Percentiles rank a stretch among this genome's conserved stretches.
These are phyloP conservation scores for Synergus umbraculus DNA, from an alignment of 2,888 invertebrate species.

Conservation along the genomic window DNA sequence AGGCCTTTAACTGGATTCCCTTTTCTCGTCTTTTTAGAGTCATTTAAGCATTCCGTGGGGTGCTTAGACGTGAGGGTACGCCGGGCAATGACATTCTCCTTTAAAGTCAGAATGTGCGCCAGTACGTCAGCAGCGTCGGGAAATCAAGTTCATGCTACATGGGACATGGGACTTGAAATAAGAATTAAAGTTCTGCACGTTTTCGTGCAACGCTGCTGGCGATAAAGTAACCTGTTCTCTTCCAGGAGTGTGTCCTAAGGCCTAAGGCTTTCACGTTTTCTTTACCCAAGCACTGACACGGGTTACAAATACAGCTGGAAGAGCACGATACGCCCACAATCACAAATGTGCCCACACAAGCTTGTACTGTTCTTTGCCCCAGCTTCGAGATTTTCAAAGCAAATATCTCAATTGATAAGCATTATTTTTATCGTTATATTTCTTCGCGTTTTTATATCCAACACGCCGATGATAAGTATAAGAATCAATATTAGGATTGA, in stretches of 20 bases:
- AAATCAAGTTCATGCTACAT: slow-evolving; percentile 40
- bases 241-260: slow-evolving; percentile 18
- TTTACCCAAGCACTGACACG: slow-evolving; percentile 16
- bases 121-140: slow-evolving; percentile 22
- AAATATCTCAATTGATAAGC: slow-evolving; percentile 28
- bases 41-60: slow-evolving; percentile 26
- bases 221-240: slow-evolving; percentile 38
- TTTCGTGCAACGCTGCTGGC: slow-evolving; percentile 41
- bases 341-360: slow-evolving; percentile 22
- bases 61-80: slow-evolving; percentile 25
- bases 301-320: slow-evolving; percentile 20
- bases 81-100: slow-evolving; percentile 40
- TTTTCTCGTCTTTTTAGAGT: slow-evolving; percentile 33
- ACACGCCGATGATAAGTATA: background rate
- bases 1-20: slow-evolving; percentile 37
- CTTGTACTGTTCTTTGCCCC: slow-evolving; percentile 21
- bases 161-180: slow-evolving; percentile 37
- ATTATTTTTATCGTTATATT: background rate
- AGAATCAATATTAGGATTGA: background rate
- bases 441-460: background rate
- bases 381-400: background rate
- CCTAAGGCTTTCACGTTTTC: slow-evolving; percentile 30
- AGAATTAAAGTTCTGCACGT: slow-evolving; percentile 41
- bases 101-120: slow-evolving; percentile 28
- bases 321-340: slow-evolving; percentile 30